A percentile compares a stretch with the other conserved stretches of the same genome.
Evolutionary conservation across 2,888 invertebrate species (phyloP).

Genomic region (Parnassius apollo): DNA sequence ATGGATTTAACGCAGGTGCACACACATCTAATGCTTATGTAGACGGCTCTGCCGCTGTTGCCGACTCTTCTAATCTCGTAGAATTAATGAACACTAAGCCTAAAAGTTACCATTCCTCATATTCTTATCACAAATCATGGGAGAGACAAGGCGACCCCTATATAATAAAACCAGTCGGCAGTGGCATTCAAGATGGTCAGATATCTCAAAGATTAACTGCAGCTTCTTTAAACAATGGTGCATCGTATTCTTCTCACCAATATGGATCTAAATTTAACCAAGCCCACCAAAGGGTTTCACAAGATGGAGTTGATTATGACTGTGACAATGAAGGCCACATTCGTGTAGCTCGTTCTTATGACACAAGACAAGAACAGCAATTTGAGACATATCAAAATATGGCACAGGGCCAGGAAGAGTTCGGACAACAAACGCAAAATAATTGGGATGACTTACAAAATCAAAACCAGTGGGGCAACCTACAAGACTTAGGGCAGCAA

Average conservation of each 20-base stretch:
- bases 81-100: conserved; percentile 51
- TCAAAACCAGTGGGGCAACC: conserved; percentile 31
- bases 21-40: conserved; percentile 32
- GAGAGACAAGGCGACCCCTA: conserved; percentile 77
- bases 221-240: conserved; percentile 40
- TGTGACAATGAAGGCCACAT: conserved; percentile 57
- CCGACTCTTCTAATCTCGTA: conserved; percentile 42
- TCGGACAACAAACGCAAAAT: conserved; percentile 36
- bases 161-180: conserved; percentile 60
- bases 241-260: conserved; percentile 43
- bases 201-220: conserved; percentile 52
- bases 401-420: conserved; percentile 30
- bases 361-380: conserved; percentile 36
- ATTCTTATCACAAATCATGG: conserved; percentile 77
- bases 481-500: conserved; percentile 45
- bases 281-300: conserved; percentile 42
- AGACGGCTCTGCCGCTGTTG: conserved; percentile 20
- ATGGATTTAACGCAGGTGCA: conserved; percentile 35
- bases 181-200: conserved; percentile 41
- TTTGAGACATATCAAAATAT: conserved; percentile 35
- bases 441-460: conserved; percentile 28
- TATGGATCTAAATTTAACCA: conserved; percentile 50
- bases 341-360: conserved; percentile 57
- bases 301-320: conserved; percentile 38
- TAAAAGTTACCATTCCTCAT: conserved; percentile 73